These are phyloP conservation scores for Automeris io DNA, from an alignment of 2,888 invertebrate species.

Conservation along the genomic window DNA sequence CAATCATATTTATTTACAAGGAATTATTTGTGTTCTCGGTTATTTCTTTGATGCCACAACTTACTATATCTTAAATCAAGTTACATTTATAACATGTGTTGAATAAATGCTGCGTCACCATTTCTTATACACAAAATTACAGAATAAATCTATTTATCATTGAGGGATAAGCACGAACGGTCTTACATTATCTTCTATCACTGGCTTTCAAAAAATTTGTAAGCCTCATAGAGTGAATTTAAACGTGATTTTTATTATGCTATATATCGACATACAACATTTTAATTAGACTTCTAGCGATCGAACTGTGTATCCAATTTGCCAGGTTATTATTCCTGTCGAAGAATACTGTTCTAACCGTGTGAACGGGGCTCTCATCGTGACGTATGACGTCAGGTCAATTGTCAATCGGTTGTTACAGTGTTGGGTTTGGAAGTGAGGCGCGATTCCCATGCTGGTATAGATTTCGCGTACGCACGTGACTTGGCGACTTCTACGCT, in stretches of 20 bases:
- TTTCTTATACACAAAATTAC: not conserved
- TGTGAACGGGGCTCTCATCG: constrained; percentile 57
- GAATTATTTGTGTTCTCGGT: too few relatives aligned
- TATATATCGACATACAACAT: constrained; percentile 8
- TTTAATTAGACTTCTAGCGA: constrained; percentile 34
- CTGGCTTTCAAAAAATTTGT: not conserved
- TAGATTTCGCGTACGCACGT: constrained; percentile 48
- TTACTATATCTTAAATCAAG: too few relatives aligned
- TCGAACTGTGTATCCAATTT: constrained; percentile 28
- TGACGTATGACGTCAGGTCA: constrained; percentile 55
- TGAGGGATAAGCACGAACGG: not conserved
- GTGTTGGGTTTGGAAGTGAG: constrained; percentile 22
- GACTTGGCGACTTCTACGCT: constrained; percentile 31
- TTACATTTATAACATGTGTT: too few relatives aligned
- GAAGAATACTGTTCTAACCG: constrained; percentile 33
- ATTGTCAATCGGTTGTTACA: constrained; percentile 50
- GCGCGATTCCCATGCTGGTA: constrained; percentile 45
- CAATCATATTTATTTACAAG: too few relatives aligned
- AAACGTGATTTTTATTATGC: constrained; percentile 12
- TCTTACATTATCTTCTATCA: constrained; percentile 5
- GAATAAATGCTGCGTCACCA: too few relatives aligned
- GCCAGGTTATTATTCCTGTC: constrained; percentile 35
- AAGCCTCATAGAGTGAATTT: constrained; percentile 1
- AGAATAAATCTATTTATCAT: constrained; percentile 17
- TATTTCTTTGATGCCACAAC: too few relatives aligned